Evolutionary conservation across 2,113 vertebrate genomes (phyloP), one percentile per base, ranked within the genome.

Genomic region (Nestor notabilis): DNA sequence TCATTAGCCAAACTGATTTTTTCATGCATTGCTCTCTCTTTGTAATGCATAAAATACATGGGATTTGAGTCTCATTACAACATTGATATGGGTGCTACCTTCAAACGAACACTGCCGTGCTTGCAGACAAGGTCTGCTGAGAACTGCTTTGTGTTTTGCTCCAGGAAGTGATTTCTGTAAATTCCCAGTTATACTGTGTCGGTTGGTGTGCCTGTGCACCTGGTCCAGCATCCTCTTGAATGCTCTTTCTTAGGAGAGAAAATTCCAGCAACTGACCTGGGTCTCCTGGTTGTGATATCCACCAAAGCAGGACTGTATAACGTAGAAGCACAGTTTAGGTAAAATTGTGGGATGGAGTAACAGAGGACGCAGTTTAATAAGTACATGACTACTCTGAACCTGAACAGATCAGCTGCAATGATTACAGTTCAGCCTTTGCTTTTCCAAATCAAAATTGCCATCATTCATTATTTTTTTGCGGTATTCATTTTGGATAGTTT

Each of bases 1-100:
- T 98, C 98, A 98, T 98, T 98, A 98, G 97, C 44, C 92, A 98
- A 97, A 96, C 97, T 97, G 97, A 89, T 98, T 98, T 96, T 98
- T 98, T 97, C 97, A 97, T 97, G 98, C 98, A 96, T 97, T 97
- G 96, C 98, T 97, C 96, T 96, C 96, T 96, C 97, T 97, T 98
- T 98, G 98, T 98, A 98, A 98, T 98, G 98, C 98, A 98, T 98
- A 98, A 98, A 98, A 98, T 98, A 98, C 97, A 97, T 98, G 97
- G 97, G 98, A 98, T 98, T 98, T 98, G 97, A 98, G 97, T 97
- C 97, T 98, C 97, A 98, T 98, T 98, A 98, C 96, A 97, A 95
- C 97, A 84, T 66, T 97, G 98, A 97, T 97, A 97, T 98, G 98
- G 98, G 98, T 97, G 98, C 94, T 97, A 97, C 95, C 93, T 98